Evolutionary conservation across 2,113 vertebrate genomes (phyloP).

Genomic region (Hypocryptadius cinnamomeus): DNA sequence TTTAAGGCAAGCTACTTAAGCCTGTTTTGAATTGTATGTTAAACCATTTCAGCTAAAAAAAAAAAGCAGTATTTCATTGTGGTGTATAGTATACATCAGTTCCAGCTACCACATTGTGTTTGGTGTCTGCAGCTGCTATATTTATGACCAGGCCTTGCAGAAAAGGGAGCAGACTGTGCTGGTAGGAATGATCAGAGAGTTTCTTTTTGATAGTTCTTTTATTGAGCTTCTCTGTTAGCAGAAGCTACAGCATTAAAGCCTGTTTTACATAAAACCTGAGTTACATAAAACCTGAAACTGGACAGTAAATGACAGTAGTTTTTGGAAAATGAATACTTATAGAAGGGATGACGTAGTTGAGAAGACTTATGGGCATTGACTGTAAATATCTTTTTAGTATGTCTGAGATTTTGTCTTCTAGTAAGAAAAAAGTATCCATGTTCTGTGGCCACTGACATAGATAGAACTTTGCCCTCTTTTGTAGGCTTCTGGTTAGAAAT

Average conservation of each 20-base stretch:
- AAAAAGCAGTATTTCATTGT: background rate
- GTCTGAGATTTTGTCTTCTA: background rate
- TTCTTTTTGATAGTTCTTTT: background rate
- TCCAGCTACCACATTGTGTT: background rate
- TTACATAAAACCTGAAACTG: background rate
- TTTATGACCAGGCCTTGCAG: background rate
- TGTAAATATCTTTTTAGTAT: background rate
- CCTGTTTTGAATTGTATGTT: background rate
- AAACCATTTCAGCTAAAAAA: background rate
- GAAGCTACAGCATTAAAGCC: background rate
- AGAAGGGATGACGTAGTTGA: background rate
- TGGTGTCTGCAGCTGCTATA: background rate
- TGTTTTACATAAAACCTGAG: background rate
- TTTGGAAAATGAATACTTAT: background rate
- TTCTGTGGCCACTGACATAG: background rate
- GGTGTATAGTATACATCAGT: background rate
- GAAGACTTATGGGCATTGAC: background rate
- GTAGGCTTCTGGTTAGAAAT: background rate
- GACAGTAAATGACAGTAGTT: background rate
- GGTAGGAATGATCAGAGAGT: background rate
- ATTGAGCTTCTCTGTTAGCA: background rate
- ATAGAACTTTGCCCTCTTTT: background rate
- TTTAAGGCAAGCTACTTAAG: background rate
- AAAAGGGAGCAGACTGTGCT: background rate
- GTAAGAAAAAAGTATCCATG: background rate